Evolutionary conservation across 2,113 vertebrate species (phyloP).

Genomic region (Xiphophorus maculatus): DNA sequence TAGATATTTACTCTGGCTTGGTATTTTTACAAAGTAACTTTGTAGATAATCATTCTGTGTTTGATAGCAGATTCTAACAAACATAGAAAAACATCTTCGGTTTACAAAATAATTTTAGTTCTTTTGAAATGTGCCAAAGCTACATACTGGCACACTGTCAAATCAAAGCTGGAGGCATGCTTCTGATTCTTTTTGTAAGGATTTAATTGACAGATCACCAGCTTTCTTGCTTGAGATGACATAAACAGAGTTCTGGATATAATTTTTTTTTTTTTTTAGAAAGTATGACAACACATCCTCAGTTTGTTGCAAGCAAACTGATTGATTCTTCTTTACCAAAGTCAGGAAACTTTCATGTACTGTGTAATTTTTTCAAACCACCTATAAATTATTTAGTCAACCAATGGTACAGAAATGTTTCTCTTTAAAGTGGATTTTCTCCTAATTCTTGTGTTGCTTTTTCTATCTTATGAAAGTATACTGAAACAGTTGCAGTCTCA

Average conservation of each 20-base stretch:
- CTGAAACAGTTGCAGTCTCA: too few relatives aligned
- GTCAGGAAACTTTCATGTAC: background rate
- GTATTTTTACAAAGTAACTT: background rate
- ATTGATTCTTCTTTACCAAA: conserved; percentile 5
- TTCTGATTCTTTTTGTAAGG: conserved; percentile 6
- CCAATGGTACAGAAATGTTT: background rate
- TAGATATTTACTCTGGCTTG: background rate
- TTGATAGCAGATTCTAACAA: background rate
- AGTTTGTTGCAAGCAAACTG: background rate
- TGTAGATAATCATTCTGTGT: background rate
- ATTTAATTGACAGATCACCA: conserved; percentile 13
- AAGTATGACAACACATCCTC: background rate
- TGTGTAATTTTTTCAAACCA: background rate
- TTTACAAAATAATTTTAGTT: conserved; percentile 4
- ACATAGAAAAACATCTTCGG: conserved; percentile 11
- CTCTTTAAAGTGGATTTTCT: background rate
- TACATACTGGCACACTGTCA: conserved; percentile 12
- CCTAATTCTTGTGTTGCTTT: background rate
- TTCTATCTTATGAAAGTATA: too few relatives aligned
- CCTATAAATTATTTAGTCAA: too few relatives aligned
- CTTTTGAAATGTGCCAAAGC: background rate
- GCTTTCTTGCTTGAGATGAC: background rate
- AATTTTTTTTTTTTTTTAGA: background rate
- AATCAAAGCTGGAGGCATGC: conserved; percentile 20
- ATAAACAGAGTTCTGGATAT: background rate